These are phyloP conservation scores for Diplolepis rosae DNA, from an alignment of 2,888 invertebrate genomes.

Conservation along the genomic window DNA sequence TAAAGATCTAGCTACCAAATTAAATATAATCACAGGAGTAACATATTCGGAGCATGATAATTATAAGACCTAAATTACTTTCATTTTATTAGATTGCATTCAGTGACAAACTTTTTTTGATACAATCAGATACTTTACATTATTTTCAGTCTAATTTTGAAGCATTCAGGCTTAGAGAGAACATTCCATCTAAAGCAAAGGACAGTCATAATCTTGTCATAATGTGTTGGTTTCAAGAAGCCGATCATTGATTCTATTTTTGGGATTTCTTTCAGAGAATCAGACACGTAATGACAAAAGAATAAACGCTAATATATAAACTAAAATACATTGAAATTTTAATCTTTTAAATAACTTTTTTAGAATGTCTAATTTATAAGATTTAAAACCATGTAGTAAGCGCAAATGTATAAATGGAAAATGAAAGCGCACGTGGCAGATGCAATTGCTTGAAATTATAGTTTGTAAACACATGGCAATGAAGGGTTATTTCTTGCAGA, in stretches of 20 bases:
- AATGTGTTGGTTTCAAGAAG: background rate
- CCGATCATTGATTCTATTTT: background rate
- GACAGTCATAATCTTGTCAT: background rate
- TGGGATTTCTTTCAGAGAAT: background rate
- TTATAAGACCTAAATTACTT: no score
- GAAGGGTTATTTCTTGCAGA: slow-evolving; percentile 41
- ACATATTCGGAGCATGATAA: no score
- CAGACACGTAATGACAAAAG: background rate
- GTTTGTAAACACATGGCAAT: slow-evolving; percentile 1
- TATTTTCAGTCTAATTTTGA: no score
- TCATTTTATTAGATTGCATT: no score
- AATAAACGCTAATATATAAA: background rate
- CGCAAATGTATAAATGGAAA: background rate
- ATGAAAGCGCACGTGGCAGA: background rate
- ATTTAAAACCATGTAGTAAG: no score
- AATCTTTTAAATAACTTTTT: background rate
- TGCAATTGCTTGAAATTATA: background rate
- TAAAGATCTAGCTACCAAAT: no score
- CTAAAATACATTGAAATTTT: background rate
- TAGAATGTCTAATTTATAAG: no score
- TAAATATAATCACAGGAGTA: no score
- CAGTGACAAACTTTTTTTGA: no score
- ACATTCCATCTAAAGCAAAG: background rate
- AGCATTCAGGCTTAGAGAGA: no score
- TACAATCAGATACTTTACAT: no score